Evolutionary conservation across 92 coral and sea anemone genomes (phyloP), one percentile per base, ranked within the genome.

Genomic region (Galaxea fascicularis): DNA sequence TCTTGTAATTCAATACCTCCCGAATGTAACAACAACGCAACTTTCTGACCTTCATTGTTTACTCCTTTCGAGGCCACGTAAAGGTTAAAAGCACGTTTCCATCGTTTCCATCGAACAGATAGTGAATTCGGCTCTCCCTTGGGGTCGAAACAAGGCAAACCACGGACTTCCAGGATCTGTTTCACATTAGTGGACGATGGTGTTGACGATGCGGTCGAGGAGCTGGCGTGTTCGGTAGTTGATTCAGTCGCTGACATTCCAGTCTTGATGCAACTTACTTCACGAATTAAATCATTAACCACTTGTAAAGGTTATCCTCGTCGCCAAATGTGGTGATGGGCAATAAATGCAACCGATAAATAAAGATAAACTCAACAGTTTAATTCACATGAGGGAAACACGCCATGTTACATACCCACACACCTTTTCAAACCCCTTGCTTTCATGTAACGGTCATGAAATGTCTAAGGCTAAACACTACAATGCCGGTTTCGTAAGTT

Each of bases 41-140:
- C 78, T 84, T 87, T 87, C 81, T 83, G 86, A 41, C 60, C 83
- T 30, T 88, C 87, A 15, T 88, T 85, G 30, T 87, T 88, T 52
- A 92, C 78, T 24, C 86, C 92, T 85, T 85, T 92, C 45, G 89
- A 84, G 54, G 82, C 56, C 81, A 91, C 72, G 67, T 88, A 79
- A 70, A 91, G 62, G 59, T 91, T 88, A 47, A 88, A 91, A 58
- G 95, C 86, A 62, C n/a, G n/a, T n/a, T n/a, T n/a, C n/a, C n/a
- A n/a, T n/a, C 89, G 79, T 76, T 88, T 88, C 89, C 92, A 86
- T 60, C 90, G 80, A 86, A 79, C 80, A 65, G 92, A 70, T 0
- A 89, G 75, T 13, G 80, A 46, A 59, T 46, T 77, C 30, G 93
- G 82, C 51, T 76, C 93, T 72, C 86, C 86, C 86, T 74, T 89